Percentiles rank a stretch among this genome's conserved stretches.
Evolutionary conservation across 2,113 vertebrate genomes (phyloP).

Genomic region (Zosterops lateralis): DNA sequence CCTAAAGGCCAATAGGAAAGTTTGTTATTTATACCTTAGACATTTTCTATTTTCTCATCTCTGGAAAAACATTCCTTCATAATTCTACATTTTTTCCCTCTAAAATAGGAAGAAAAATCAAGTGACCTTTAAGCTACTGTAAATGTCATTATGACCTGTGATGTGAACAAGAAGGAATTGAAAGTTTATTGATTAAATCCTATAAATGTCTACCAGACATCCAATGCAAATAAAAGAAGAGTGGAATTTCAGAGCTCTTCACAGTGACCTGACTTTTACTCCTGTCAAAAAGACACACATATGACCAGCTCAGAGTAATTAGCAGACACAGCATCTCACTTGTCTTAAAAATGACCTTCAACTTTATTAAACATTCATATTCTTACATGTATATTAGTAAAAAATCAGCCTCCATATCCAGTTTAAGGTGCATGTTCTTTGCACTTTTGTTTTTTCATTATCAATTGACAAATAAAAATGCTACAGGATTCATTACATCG

Average conservation of each 20-base stretch:
- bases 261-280: not conserved
- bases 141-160: constrained; percentile 44
- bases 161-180: constrained; percentile 9
- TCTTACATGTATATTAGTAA: not conserved
- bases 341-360: not conserved
- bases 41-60: not conserved
- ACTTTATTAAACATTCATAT: not conserved
- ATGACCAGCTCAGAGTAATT: not conserved
- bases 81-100: not conserved
- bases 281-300: not conserved
- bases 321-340: not conserved
- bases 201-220: not conserved
- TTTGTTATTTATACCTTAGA: constrained; percentile 3
- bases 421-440: not conserved
- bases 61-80: not conserved
- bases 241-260: not conserved
- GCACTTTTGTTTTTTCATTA: not conserved
- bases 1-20: not conserved
- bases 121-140: constrained; percentile 27
- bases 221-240: not conserved
- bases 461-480: not conserved
- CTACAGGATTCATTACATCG: not conserved
- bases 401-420: not conserved
- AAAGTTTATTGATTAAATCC: not conserved
- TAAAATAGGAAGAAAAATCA: not conserved